Evolutionary conservation across 2,888 invertebrate genomes (phyloP).

Genomic region (Netelia melanura): DNA sequence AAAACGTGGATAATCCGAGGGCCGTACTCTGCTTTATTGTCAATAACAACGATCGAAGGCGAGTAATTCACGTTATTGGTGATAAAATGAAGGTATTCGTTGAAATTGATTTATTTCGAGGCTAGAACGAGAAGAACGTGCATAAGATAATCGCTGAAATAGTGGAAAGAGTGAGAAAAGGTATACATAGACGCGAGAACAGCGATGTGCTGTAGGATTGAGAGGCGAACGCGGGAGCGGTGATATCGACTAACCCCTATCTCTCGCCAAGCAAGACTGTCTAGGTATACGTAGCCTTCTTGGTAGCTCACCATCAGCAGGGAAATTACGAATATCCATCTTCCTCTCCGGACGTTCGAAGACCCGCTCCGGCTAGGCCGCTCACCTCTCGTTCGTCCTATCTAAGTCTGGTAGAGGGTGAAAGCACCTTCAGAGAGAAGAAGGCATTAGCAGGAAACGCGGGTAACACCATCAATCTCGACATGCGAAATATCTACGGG

Average conservation of each 20-base stretch:
- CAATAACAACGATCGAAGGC: neutral
- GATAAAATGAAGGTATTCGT: neutral
- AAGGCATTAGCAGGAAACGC: conserved; percentile 75
- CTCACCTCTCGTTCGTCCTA: conserved; percentile 60
- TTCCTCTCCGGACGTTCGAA: conserved; percentile 76
- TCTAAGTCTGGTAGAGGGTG: conserved; percentile 37
- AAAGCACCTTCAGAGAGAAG: conserved; percentile 58
- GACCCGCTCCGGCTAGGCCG: conserved; percentile 62
- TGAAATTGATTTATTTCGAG: neutral
- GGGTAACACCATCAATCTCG: conserved; percentile 78
- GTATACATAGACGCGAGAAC: neutral
- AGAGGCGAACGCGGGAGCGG: conserved; percentile 35
- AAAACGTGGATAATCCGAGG: conserved; percentile 19
- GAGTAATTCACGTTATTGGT: neutral
- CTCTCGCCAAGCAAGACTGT: conserved; percentile 43
- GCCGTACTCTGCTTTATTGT: conserved; percentile 2
- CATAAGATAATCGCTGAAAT: neutral
- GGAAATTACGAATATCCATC: conserved; percentile 81
- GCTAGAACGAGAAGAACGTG: too few relatives aligned
- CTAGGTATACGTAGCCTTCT: conserved; percentile 40
- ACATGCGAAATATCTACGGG: conserved; percentile 76
- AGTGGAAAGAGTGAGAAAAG: neutral
- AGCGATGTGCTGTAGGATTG: conserved; percentile 24
- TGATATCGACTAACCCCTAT: conserved; percentile 64
- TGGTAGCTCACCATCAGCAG: conserved; percentile 53